Evolutionary conservation across 2,888 invertebrate genomes (phyloP).

Genomic region (Lamellibrachia satsuma): DNA sequence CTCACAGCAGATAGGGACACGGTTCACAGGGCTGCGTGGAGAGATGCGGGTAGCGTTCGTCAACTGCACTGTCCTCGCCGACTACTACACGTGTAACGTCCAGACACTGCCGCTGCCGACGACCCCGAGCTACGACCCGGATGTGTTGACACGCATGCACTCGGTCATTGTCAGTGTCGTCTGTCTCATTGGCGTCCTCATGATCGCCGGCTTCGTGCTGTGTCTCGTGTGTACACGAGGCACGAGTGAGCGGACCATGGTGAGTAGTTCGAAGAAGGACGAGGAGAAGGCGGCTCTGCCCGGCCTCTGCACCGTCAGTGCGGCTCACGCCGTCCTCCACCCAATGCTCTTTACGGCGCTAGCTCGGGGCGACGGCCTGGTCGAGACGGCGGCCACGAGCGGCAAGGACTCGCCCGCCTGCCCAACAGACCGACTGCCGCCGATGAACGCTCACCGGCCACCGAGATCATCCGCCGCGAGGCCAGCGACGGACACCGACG

Average conservation of each 20-base stretch:
- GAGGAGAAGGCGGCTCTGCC: neutral
- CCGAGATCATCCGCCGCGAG: neutral
- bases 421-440: neutral
- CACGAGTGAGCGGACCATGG: neutral
- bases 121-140: neutral
- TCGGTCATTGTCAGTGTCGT: neutral
- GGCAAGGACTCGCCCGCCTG: neutral
- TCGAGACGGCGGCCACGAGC: neutral
- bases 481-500: neutral
- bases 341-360: neutral
- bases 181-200: neutral
- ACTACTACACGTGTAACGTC: neutral
- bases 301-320: neutral
- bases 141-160: neutral
- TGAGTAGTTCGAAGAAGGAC: neutral
- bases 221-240: neutral
- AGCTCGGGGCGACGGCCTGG: neutral
- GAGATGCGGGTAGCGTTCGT: neutral
- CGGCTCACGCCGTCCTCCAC: neutral
- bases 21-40: neutral
- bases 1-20: neutral
- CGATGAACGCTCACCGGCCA: neutral
- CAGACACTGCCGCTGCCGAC: neutral
- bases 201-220: neutral
- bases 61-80: neutral